A percentile compares a stretch with the other conserved stretches of the same genome.
These are phyloP conservation scores for Eunapius fragilis DNA, from an alignment of 37 sponge, comb jelly and placozoan species.

Conservation along the genomic window DNA sequence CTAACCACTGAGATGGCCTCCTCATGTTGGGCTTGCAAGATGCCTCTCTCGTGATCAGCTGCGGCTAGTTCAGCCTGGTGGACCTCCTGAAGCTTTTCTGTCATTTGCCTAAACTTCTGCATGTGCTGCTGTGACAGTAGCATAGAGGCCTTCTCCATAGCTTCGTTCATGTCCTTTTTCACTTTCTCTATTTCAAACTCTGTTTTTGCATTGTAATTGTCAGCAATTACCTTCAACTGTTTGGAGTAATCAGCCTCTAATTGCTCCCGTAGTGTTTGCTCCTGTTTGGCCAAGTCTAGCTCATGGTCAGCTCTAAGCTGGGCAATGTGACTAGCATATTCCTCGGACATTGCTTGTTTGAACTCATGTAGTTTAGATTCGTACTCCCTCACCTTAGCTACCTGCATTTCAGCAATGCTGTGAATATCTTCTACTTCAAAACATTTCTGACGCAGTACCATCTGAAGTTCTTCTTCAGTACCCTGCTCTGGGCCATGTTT, in stretches of 20 bases:
- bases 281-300: constrained; percentile 5
- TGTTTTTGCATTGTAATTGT: not conserved
- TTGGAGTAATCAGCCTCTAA: constrained; percentile 14
- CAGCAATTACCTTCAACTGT: constrained; percentile 12
- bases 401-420: not conserved
- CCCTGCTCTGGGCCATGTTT: not conserved
- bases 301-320: constrained; percentile 13
- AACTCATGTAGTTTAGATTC: constrained; percentile 25
- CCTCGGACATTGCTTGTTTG: constrained; percentile 25
- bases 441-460: not conserved
- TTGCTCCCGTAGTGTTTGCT: not conserved
- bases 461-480: too few relatives aligned
- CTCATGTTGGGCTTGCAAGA: not conserved
- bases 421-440: not conserved
- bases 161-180: too few relatives aligned
- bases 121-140: constrained; percentile 27
- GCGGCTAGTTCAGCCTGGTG: constrained; percentile 33
- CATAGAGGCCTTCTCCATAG: too few relatives aligned
- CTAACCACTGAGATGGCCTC: constrained; percentile 3
- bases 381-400: not conserved
- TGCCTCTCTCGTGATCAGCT: constrained; percentile 7
- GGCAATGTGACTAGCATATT: constrained; percentile 7
- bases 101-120: constrained; percentile 44
- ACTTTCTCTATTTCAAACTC: constrained; percentile 5
- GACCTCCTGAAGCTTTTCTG: constrained; percentile 35